A percentile compares a stretch with the other conserved stretches of the same genome.
Conservation (phyloP, 2,888 invertebrate species). For the Orthosia incerta region DNA sequence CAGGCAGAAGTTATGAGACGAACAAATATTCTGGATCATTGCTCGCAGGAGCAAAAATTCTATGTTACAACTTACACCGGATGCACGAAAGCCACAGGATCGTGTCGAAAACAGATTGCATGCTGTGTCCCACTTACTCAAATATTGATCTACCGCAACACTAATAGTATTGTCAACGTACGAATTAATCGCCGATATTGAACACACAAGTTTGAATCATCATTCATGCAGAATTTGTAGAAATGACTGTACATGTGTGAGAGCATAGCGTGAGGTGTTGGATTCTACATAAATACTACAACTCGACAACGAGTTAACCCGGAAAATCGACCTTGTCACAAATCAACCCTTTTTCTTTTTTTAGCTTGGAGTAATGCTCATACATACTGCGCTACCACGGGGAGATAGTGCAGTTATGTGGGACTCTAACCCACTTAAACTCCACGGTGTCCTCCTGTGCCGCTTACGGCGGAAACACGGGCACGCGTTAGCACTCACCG, state of each 20-base stretch:
- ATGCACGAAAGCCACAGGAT: slow-evolving; percentile 42
- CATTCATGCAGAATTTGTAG: slow-evolving; percentile 25
- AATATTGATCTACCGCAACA: slow-evolving; percentile 51
- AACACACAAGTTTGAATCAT: slow-evolving; percentile 11
- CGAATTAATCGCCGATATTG: slow-evolving; percentile 26
- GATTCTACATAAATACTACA: neutral
- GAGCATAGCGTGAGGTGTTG: neutral
- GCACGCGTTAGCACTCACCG: no score
- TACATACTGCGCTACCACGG: no score
- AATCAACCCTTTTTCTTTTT: neutral
- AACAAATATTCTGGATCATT: slow-evolving; percentile 5
- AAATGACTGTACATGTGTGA: slow-evolving; percentile 13
- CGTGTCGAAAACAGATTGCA: slow-evolving; percentile 63
- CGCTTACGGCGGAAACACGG: no score
- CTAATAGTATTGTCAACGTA: slow-evolving; percentile 34
- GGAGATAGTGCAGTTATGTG: no score
- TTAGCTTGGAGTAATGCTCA: no score
- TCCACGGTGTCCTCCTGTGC: no score
- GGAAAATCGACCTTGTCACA: neutral
- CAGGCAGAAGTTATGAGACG: neutral
- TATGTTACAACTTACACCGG: slow-evolving; percentile 20
- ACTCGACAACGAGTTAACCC: neutral
- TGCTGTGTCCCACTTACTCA: slow-evolving; percentile 47
- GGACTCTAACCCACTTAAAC: no score
- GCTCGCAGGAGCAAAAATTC: slow-evolving; percentile 10